Base-by-base conservation (phyloP, 2,113 vertebrate species). In the Antechinus stuartii region DNA sequence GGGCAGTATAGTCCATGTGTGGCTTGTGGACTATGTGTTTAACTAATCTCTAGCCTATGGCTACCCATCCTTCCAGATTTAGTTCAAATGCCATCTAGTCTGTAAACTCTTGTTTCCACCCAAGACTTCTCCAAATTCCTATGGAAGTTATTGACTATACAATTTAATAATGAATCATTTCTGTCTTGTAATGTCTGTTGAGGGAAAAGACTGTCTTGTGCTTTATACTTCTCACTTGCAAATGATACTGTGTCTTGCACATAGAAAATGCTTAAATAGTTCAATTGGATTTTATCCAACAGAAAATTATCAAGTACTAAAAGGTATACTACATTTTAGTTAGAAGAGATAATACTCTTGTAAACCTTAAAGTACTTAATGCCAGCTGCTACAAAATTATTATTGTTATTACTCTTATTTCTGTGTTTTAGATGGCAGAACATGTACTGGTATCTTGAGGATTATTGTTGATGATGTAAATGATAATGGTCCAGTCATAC, bases 401-500 rank as follows among this genome's bases (percentile, higher is more conserved):
- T n/a, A 14, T 30, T 42, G 42, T 42, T 93, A 0, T 2, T 84
- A 22, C 76, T 93, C 94, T 95, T 91, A 0, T 90, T 97, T 97
- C 55, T 68, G 0, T 96, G 24, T 95, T 98, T 95, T 96, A 99
- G 99, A 90, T 96, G 97, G 98, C 5, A 99, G 99, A 97, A 98
- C 99, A 2, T 99, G 99, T 91, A 99, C 98, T 5, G 99, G 99
- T 91, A 99, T 98, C 1, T 97, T 99, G 54, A 97, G 99, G 23
- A 98, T 99, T 95, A 57, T 97, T 54, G 97, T 99, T 7, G 96
- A 98, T 27, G 99, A 99, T 30, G 98, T 98, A 26, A 99, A 99
- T 52, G 99, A 99, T 96, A 98, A 99, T 46, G 24, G 92, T 16
- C 99, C 99, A 0, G 25, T 12, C 0, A 46, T 99, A 1, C 4